These are phyloP conservation scores for Myripristis murdjan DNA, from an alignment of 2,797 vertebrate species.

Conservation along the genomic window DNA sequence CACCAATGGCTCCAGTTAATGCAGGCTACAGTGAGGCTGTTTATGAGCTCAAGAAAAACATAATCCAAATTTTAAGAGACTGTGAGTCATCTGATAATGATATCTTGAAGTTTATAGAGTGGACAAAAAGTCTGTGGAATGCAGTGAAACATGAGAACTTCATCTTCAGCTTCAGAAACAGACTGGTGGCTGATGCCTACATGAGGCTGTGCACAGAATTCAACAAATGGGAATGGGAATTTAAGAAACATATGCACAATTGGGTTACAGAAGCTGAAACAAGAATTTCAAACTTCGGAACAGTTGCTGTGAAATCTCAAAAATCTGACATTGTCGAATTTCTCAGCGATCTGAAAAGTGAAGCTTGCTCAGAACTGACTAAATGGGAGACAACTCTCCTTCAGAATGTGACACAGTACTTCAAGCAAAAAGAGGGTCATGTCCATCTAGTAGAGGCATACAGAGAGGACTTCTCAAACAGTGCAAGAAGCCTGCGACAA, in stretches of 20 bases:
- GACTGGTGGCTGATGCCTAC: too few relatives aligned
- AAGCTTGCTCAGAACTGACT: slow-evolving; percentile 49
- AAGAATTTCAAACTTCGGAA: slow-evolving; percentile 67
- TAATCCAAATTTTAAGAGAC: too few relatives aligned
- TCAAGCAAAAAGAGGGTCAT: slow-evolving; percentile 66
- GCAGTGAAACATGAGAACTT: slow-evolving; percentile 81
- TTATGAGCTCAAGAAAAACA: slow-evolving; percentile 83
- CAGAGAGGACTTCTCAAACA: slow-evolving; percentile 73
- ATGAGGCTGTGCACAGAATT: too few relatives aligned
- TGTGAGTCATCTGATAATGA: slow-evolving; percentile 55
- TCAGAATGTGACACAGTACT: slow-evolving; percentile 65
- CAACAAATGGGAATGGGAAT: too few relatives aligned
- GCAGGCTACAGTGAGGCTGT: slow-evolving; percentile 85
- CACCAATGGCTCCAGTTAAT: slow-evolving; percentile 89
- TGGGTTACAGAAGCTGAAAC: slow-evolving; percentile 68
- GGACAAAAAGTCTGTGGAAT: slow-evolving; percentile 83
- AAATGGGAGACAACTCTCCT: slow-evolving; percentile 56
- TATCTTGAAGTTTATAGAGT: slow-evolving; percentile 78
- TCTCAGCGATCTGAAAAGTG: slow-evolving; percentile 23
- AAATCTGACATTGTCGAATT: too few relatives aligned
- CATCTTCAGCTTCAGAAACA: slow-evolving; percentile 84
- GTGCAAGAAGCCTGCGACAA: slow-evolving; percentile 54
- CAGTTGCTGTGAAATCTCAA: slow-evolving; percentile 16
- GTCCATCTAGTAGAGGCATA: too few relatives aligned
- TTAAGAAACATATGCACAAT: too few relatives aligned